Evolutionary conservation across 2,888 invertebrate genomes (phyloP).

Genomic region (Ennomos fuscantarius): DNA sequence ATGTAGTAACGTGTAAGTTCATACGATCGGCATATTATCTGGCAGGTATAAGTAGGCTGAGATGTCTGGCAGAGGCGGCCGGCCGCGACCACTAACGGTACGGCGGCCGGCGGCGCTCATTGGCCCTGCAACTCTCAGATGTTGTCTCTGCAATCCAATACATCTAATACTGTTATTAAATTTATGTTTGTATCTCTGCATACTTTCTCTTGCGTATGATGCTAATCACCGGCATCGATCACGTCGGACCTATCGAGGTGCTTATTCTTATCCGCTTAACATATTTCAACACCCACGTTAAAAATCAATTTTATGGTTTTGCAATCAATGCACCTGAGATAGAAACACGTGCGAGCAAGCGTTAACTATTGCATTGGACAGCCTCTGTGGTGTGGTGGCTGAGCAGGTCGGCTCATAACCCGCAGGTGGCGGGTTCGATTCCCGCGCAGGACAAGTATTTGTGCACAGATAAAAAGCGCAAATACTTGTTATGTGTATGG

Average conservation of each 20-base stretch:
- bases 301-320: conserved; percentile 43
- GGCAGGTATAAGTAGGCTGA: conserved; percentile 69
- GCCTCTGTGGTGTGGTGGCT: too few relatives aligned
- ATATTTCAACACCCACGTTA: conserved; percentile 64
- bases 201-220: conserved; percentile 75
- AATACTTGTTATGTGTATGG: too few relatives aligned
- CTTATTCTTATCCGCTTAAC: conserved; percentile 62
- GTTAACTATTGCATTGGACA: too few relatives aligned
- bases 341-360: conserved; percentile 16
- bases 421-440: too few relatives aligned
- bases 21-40: conserved; percentile 67
- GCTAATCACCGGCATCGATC: conserved; percentile 73
- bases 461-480: too few relatives aligned
- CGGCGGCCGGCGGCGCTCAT: conserved; percentile 58
- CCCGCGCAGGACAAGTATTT: too few relatives aligned
- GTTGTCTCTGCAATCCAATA: conserved; percentile 76
- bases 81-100: conserved; percentile 70
- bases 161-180: conserved; percentile 82
- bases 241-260: conserved; percentile 61
- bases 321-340: conserved; percentile 41
- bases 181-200: conserved; percentile 69
- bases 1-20: conserved; percentile 44
- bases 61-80: conserved; percentile 61
- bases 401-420: too few relatives aligned
- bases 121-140: conserved; percentile 73